Base-by-base conservation (phyloP, 2,113 vertebrate genomes). In the Picathartes gymnocephalus region DNA sequence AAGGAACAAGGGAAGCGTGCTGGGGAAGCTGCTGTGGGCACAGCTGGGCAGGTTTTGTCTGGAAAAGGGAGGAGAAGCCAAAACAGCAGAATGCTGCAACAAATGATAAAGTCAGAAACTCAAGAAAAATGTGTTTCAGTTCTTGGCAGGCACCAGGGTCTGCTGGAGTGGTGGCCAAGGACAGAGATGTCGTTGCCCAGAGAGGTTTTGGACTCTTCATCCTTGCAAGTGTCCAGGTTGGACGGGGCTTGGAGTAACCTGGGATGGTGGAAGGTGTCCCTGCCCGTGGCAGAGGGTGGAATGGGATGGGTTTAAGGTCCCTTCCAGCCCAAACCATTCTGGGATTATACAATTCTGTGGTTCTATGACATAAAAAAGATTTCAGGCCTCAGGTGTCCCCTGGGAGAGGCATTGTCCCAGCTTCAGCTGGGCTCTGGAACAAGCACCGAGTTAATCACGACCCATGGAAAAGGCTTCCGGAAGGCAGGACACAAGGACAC, bases 141-240 rank as follows among this genome's bases (percentile, higher is more conserved):
- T 33, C 27, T 35, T 3, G 0, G 31, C n/a, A 12, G 24, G 44
- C 70, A 78, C 45, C n/a, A 8, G 40, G 4, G 4, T 44, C 48
- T 77, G 44, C n/a, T 48, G 58, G 68, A 80, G 68, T 1, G 0
- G 14, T 60, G 54, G 37, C 45, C 28, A 1, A 57, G 56, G 28
- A 42, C 9, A 33, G n/a, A 37, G 6, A 2, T 0, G 0, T 58
- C 0, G 0, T 6, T 30, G n/a, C 11, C n/a, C 57, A 48, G 56
- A 42, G 13, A 56, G 7, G 12, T 28, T 69, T 53, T 28, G 54
- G 39, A 15, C 2, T 24, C 33, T 53, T 51, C 6, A 19, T 33
- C 27, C 48, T 2, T 54, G 28, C 39, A 30, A 54, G 27, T 51
- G 51, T 24, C 18, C 44, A 28, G 40, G 30, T 0, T 61, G 70